Evolutionary conservation across 1,140 invertebrate genomes (phyloP).

Genomic region (Leptinotarsa lineolata): DNA sequence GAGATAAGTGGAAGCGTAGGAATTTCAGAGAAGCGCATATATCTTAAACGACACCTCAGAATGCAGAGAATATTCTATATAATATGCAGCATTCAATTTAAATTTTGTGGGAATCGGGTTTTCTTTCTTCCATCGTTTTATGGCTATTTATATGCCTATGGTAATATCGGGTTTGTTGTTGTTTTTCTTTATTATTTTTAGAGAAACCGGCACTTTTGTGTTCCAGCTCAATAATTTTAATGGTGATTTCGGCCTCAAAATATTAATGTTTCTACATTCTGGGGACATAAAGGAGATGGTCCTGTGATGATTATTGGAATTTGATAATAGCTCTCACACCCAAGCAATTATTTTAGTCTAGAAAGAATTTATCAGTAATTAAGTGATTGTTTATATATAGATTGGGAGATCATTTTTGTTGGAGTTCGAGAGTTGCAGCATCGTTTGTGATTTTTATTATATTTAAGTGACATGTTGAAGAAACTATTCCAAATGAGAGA

Average conservation of each 20-base stretch:
- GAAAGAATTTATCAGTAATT: no score
- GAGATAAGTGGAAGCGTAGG: constrained; percentile 46
- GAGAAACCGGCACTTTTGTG: constrained; percentile 29
- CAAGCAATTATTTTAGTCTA: no score
- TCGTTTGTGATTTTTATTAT: no score
- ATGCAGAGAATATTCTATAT: constrained; percentile 53
- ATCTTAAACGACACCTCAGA: constrained; percentile 52
- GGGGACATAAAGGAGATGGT: background rate
- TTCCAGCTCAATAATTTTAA: constrained; percentile 50
- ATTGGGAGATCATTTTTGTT: no score
- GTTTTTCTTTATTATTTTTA: constrained; percentile 41
- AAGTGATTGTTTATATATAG: no score
- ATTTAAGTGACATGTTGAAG: no score
- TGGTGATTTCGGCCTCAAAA: constrained; percentile 27
- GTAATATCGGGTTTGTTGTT: constrained; percentile 47
- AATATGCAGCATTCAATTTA: constrained; percentile 54
- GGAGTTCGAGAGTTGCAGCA: no score
- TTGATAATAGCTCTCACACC: background rate
- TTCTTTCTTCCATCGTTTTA: constrained; percentile 48
- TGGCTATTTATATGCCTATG: constrained; percentile 53
- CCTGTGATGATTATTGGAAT: background rate
- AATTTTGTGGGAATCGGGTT: constrained; percentile 52
- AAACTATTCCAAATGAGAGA: no score
- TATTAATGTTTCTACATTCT: constrained; percentile 1
- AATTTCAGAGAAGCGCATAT: constrained; percentile 48